A percentile compares a stretch with the other conserved stretches of the same genome.
These are phyloP conservation scores for Cyclophora albipunctata DNA, from an alignment of 2,888 invertebrate species.

Conservation along the genomic window DNA sequence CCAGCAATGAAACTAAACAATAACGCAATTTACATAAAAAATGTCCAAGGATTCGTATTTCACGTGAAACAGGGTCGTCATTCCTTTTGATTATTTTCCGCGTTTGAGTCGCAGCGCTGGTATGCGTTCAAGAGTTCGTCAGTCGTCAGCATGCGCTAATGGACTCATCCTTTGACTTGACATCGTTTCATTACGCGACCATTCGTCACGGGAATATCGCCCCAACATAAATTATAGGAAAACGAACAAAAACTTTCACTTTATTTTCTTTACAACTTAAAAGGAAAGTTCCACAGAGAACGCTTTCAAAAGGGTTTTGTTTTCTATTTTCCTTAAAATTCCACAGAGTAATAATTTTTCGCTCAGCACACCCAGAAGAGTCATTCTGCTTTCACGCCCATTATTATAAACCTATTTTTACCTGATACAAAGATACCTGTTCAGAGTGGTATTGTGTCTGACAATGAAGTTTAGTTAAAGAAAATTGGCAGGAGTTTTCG, in stretches of 20 bases:
- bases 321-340: constrained; percentile 47
- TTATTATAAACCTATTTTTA: constrained; percentile 42
- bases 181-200: constrained; percentile 2
- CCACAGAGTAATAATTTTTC: constrained; percentile 48
- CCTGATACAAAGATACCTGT: constrained; percentile 34
- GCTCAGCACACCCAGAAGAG: constrained; percentile 53
- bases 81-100: constrained; percentile 37
- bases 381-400: constrained; percentile 45
- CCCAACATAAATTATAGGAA: constrained; percentile 3
- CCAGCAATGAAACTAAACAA: constrained; percentile 24
- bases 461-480: constrained; percentile 31
- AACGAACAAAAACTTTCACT: constrained; percentile 5
- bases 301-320: constrained; percentile 34
- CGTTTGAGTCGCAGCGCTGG: constrained; percentile 31
- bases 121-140: constrained; percentile 25
- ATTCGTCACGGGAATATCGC: not conserved
- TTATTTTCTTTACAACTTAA: constrained; percentile 7
- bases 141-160: constrained; percentile 36
- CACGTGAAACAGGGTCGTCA: constrained; percentile 35
- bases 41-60: constrained; percentile 42
- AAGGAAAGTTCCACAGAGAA: constrained; percentile 17
- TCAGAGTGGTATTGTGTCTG: constrained; percentile 31
- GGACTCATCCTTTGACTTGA: constrained; percentile 33
- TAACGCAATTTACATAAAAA: constrained; percentile 43
- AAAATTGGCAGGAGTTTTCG: constrained; percentile 19